Evolutionary conservation across 2,797 vertebrate species (phyloP), one percentile per base, ranked within the genome.

Genomic region (Nothura maculosa): DNA sequence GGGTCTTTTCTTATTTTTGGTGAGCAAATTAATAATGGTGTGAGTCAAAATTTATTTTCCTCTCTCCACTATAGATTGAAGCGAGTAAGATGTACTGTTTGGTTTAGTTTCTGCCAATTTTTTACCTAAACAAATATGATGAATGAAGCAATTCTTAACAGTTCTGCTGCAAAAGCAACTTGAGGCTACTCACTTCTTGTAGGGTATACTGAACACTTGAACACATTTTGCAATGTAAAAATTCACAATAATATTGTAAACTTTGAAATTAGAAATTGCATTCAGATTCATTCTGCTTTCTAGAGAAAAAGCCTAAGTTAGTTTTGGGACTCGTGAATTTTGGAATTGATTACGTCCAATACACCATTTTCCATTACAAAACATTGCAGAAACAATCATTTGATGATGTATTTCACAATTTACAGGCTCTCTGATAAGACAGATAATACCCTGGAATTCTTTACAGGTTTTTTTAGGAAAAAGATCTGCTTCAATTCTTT

Each of bases 401-500:
- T 84, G 63, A 69, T 86, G 57, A 90, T 55, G 4, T 55, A 86
- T 69, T 50, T 63, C 63, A 94, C 81, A 84, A 79, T 88, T 92
- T 88, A 92, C 42, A 84, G 70, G 67, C 63, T 73, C 61, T 89
- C 36, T 83, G 88, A 88, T 86, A 42, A 90, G 75, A 52, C 60
- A 81, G 47, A 43, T 36, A 79, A 85, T 22, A 63, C 38, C 40
- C 27, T 76, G 58, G 24, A 84, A 94, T 52, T 17, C 34, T 76
- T 86, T 92, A 75, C 67, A 67, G 3, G 36, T 92, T 80, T 90
- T 57, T 48, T 27, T 8, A 66, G 36, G 5, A 14, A 36, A 78
- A 47, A 57, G 54, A 47, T 16, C 8, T 3, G 28, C n/a, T 88
- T 94, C 68, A 78, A 6, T 61, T 83, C 58, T 80, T 50, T 78